These are phyloP conservation scores for Harpalus rufipes DNA, from an alignment of 2,888 invertebrate genomes.

Conservation along the genomic window DNA sequence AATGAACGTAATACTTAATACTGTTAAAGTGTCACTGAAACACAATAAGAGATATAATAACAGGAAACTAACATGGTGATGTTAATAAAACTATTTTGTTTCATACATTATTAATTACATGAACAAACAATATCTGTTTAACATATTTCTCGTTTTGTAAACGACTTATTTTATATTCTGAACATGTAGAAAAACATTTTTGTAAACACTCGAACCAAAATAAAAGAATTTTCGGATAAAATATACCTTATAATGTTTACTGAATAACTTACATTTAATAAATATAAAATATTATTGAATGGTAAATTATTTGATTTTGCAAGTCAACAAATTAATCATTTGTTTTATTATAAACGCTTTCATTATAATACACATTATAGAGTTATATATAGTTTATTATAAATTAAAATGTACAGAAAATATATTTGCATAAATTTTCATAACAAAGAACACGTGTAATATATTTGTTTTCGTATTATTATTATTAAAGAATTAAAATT, in stretches of 20 bases:
- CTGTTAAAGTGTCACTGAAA: neutral
- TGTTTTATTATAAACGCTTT: no score
- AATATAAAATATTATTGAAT: slow-evolving; percentile 6
- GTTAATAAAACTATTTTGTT: neutral
- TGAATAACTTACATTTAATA: neutral
- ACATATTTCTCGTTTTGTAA: slow-evolving; percentile 6
- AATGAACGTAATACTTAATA: neutral
- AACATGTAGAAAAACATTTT: neutral
- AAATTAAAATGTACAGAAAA: no score
- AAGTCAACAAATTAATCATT: neutral
- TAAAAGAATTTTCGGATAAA: neutral
- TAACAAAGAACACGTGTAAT: no score
- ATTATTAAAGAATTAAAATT: no score
- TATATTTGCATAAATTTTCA: no score
- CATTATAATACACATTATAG: no score
- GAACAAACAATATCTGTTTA: neutral
- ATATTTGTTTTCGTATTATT: no score
- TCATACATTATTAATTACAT: slow-evolving; percentile 7
- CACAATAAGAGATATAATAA: neutral
- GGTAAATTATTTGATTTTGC: neutral
- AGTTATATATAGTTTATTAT: no score
- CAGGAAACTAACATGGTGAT: slow-evolving; percentile 1
- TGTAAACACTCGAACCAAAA: neutral
- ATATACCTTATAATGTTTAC: neutral
- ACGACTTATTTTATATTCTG: neutral